phyloP scores from a whole-genome alignment of 92 coral and sea anemone genomes.

The Virgularia gustaviana region DNA sequence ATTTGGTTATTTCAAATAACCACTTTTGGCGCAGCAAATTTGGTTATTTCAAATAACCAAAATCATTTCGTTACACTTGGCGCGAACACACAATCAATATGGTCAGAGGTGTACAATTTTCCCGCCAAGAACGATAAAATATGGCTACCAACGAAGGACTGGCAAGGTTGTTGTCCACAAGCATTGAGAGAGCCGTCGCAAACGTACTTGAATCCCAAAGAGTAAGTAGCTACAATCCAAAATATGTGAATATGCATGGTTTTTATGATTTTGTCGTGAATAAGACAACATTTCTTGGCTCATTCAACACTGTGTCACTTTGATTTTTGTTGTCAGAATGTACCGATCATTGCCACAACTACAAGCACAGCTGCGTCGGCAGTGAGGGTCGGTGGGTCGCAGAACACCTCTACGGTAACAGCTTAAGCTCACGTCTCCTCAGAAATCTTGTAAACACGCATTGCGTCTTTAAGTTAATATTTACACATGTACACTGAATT shows the following conservation, averaged over 20 bases:
- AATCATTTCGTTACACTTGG: not conserved
- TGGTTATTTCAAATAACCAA: constrained; percentile 8
- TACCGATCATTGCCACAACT: not conserved
- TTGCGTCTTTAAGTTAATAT: not conserved
- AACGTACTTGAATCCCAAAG: not conserved
- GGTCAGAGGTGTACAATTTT: not conserved
- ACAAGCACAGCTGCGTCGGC: not conserved
- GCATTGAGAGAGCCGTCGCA: not conserved
- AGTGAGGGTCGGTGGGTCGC: too few species aligned
- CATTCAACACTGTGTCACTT: not conserved
- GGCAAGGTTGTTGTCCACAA: not conserved
- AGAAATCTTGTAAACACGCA: not conserved
- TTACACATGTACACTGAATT: not conserved
- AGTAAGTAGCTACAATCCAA: not conserved
- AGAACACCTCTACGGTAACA: not conserved
- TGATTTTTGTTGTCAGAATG: not conserved
- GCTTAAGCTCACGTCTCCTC: too few species aligned
- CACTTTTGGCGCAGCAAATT: too few species aligned
- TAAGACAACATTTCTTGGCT: too few species aligned
- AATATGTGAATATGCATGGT: not conserved
- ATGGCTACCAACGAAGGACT: constrained; percentile 14
- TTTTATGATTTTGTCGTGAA: not conserved
- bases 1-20: not conserved
- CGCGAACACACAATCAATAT: not conserved
- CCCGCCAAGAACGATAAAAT: constrained; percentile 4